Evolutionary conservation across 1,140 invertebrate genomes (phyloP), one percentile per base, ranked within the genome.

Genomic region (Hesperophylax magnus): DNA sequence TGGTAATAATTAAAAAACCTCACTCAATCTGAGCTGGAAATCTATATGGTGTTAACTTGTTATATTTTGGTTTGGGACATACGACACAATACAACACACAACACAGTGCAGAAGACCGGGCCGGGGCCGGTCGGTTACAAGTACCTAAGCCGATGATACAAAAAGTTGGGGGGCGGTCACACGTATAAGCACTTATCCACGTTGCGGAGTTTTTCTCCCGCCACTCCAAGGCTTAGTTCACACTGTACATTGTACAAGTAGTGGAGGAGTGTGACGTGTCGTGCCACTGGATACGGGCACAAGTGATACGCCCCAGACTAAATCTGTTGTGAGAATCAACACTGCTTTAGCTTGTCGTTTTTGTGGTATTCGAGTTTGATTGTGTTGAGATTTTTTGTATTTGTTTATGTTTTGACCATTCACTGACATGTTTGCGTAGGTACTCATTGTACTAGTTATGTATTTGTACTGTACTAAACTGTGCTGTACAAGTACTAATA

Each of bases 121-220:
- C 34, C 34, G 34, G 14, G 39, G 58, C 58, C 58, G 58, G 18
- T 24, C 58, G 58, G 58, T 61, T 15, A 61, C 58, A 61, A 61
- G 58, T 61, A 20, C 24, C 58, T 72, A 72, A 72, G 69, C 69
- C 54, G 15, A 60, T 24, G 34, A 60, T 60, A 34, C 54, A 76
- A 76, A 76, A 76, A 76, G 72, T 76, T 76, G 18, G 72, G 72
- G 27, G n/a, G n/a, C 54, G 72, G 72, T 60, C 56, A 14, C 72
- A 76, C 72, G 72, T 76, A 78, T 54, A 78, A 27, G 77, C 63
- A 78, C 77, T 67, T 71, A 79, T 79, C 67, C 67, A 72, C 65
- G 67, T 61, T 69, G 52, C 65, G 65, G 74, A 77, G 60, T 81
- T 81, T 81, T 81, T 77, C 72, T 58, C 58, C 74, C 18, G 22